These are phyloP conservation scores for Mechanitis messenoides DNA, from an alignment of 2,888 invertebrate genomes.

Conservation along the genomic window DNA sequence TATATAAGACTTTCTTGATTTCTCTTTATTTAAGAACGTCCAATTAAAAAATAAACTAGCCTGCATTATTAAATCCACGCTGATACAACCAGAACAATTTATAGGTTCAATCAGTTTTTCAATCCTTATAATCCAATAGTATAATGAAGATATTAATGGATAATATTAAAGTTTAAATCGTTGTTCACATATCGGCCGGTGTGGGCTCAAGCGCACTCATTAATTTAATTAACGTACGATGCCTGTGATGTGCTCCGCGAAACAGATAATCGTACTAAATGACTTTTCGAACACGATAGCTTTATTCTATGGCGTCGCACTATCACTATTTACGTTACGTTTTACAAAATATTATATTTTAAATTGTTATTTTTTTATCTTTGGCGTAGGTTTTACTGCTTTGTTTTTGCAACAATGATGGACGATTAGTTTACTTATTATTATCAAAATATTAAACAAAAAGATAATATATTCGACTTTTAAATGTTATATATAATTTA, in stretches of 20 bases:
- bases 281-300: constrained; percentile 60
- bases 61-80: not conserved
- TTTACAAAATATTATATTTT: constrained; percentile 3
- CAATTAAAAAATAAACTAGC: not conserved
- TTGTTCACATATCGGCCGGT: constrained; percentile 25
- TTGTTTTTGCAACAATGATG: too few relatives aligned
- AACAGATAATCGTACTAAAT: constrained; percentile 69
- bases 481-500: too few relatives aligned
- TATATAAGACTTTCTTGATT: too few relatives aligned
- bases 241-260: constrained; percentile 58
- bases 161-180: constrained; percentile 32
- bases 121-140: constrained; percentile 30
- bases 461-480: too few relatives aligned
- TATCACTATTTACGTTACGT: constrained; percentile 20
- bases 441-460: too few relatives aligned
- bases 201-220: constrained; percentile 45
- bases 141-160: constrained; percentile 31
- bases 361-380: not conserved
- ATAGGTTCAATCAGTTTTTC: constrained; percentile 21
- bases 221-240: constrained; percentile 68
- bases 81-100: constrained; percentile 14
- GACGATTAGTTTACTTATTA: too few relatives aligned
- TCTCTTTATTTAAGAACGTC: not conserved
- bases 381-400: not conserved
- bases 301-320: constrained; percentile 36